Conservation (phyloP, 2,797 vertebrate species). For the Neosilurus hyrtlii region DNA sequence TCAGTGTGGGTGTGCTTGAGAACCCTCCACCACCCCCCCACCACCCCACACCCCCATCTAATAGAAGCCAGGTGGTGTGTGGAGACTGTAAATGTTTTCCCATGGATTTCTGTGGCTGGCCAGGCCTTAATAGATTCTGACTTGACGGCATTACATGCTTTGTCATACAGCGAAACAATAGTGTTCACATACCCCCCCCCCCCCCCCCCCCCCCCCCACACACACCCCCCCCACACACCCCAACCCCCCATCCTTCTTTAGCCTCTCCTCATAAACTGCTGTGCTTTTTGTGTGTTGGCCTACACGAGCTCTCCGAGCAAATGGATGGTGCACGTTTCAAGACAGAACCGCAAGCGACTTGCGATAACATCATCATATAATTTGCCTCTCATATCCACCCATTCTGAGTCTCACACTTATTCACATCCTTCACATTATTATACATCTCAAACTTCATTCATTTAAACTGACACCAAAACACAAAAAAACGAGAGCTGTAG, state of each 20-base stretch:
- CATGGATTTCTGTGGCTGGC: slow-evolving; percentile 69
- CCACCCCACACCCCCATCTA: slow-evolving; percentile 52
- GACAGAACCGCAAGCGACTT: neutral
- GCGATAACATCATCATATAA: slow-evolving; percentile 6
- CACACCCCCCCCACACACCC: slow-evolving; percentile 42
- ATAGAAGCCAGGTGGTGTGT: slow-evolving; percentile 71
- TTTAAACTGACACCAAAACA: slow-evolving; percentile 13
- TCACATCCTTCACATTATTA: neutral
- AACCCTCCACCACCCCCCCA: slow-evolving; percentile 51
- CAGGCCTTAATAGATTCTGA: slow-evolving; percentile 63
- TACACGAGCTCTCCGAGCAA: slow-evolving; percentile 25
- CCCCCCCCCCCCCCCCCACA: slow-evolving; percentile 18
- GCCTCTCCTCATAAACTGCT: slow-evolving; percentile 56
- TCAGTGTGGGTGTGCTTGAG: slow-evolving; percentile 46
- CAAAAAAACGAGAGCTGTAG: slow-evolving; percentile 14
- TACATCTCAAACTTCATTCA: neutral
- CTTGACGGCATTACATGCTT: slow-evolving; percentile 75
- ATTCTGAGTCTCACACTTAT: neutral
- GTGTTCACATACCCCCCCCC: slow-evolving; percentile 62
- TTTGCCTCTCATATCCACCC: neutral
- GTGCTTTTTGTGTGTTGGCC: slow-evolving; percentile 27
- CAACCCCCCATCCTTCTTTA: neutral
- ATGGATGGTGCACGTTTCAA: slow-evolving; percentile 19
- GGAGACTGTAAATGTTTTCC: slow-evolving; percentile 71
- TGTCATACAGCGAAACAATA: slow-evolving; percentile 75